Base-by-base conservation (phyloP, 2,797 vertebrate species). In the Rhodeus uyekii region DNA sequence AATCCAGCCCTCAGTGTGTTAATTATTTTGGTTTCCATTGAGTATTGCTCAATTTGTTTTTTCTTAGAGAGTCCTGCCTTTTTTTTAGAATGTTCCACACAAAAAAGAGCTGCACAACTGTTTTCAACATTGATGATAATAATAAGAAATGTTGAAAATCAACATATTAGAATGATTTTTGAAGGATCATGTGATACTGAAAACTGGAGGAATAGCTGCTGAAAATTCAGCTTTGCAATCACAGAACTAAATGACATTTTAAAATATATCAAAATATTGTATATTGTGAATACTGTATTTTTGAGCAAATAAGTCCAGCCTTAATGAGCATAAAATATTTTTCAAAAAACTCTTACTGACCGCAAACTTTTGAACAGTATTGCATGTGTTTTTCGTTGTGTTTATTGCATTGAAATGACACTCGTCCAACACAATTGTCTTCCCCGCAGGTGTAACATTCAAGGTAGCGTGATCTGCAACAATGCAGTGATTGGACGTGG, bases 381-480 rank as follows among this genome's bases (percentile, higher is more conserved):
- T 34, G 44, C 36, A 18, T 65, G n/a, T n/a, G 13, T 42, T 8
- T 76, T n/a, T n/a, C n/a, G 61, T 76, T 42, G 18, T 68, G 44
- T 27, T 32, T 10, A 18, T n/a, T n/a, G n/a, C 39, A 14, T n/a
- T 19, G 32, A 34, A 44, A 71, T 22, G 16, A 60, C 10, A 24
- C 68, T 63, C 14, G 42, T 13, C 39, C 19, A 1, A 61, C 42
- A 19, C 34, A n/a, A 19, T 38, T 48, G 29, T 39, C 53, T 60
- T 48, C 82, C 86, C 82, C 44, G 9, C 89, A 99, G 98, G 89
- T 97, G 97, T 90, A 97, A 87, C 89, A 95, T 99, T 90, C 96
- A 96, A 72, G 95, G 96, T 88, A 96, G 97, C 2, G 96, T 99
- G 87, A 95, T 99, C 93, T 99, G 98, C 89, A 97, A 95, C 87